Base-by-base conservation (phyloP, 2,113 vertebrate genomes). In the Sinocyclocheilus anshuiensis region DNA sequence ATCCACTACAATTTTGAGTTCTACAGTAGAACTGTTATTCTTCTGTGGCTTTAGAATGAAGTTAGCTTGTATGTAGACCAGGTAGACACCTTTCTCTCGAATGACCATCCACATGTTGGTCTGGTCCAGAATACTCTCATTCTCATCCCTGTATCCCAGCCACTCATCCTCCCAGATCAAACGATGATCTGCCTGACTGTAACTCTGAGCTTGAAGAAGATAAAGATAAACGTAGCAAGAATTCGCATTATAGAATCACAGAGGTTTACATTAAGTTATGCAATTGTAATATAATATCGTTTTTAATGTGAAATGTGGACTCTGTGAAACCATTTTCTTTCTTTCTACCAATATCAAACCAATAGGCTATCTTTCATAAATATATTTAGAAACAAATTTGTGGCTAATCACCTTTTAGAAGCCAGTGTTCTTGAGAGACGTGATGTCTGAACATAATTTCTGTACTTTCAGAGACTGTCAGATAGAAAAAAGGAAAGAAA, bases 61-160 rank as follows among this genome's bases (percentile, higher is more conserved):
- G n/a, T 86, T 89, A 29, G 26, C 79, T 55, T 89, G 88, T 45
- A 89, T n/a, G 75, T 87, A 87, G 42, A 86, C 20, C 53, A 89
- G 79, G 69, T 87, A 89, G 36, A 83, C 55, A 7, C 86, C 88
- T 6, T 10, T 12, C 83, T 89, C 42, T 50, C 10, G 2, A 61
- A 89, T 53, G 2, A 16, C 74, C 33, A 89, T 83, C 83, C 24
- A 86, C 1, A 6, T 79, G 11, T 80, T 45, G 33, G 1, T 69
- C 2, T n/a, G 6, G 13, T 87, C 75, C 53, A 89, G 79, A 53
- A 20, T 67, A 20, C 61, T 39, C 29, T 1, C 3, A n/a, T 24
- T 16, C 16, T 0, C 0, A 24, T 12, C 1, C 16, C n/a, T 50
- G 29, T 61, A 22, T 11, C 36, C 16, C 0, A 1, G 75, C 42